Percentiles rank a stretch among this genome's conserved stretches.
phyloP scores from a whole-genome alignment of 2,797 vertebrate species.

The Dicrostonyx torquatus region DNA sequence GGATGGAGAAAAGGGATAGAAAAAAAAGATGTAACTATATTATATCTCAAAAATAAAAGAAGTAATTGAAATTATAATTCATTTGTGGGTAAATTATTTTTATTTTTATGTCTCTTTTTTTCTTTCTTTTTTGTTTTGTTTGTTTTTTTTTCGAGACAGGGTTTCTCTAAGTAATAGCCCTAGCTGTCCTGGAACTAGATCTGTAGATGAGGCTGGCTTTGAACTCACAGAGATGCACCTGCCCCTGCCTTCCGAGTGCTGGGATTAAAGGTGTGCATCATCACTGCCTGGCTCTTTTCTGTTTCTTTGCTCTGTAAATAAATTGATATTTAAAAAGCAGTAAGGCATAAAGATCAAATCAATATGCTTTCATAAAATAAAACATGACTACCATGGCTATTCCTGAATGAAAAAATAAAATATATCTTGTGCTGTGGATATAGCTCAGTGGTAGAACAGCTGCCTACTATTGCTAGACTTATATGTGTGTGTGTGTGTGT shows the following conservation, averaged over 20 bases:
- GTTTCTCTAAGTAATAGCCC: no score
- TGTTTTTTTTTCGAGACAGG: no score
- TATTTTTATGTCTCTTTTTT: conserved; percentile 60
- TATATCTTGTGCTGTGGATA: neutral
- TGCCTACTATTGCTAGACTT: neutral
- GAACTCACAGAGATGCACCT: no score
- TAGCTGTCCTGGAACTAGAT: no score
- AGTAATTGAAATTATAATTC: neutral
- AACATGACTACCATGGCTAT: neutral
- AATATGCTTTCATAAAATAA: neutral
- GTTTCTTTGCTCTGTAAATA: conserved; percentile 63
- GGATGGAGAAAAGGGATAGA: neutral
- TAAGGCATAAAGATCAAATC: neutral
- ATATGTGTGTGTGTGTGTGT: neutral
- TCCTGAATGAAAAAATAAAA: neutral
- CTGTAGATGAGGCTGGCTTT: no score
- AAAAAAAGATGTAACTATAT: neutral
- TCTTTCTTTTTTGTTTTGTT: conserved; percentile 22
- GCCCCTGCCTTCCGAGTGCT: no score
- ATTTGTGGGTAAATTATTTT: conserved; percentile 41
- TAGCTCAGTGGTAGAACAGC: neutral
- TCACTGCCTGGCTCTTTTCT: neutral
- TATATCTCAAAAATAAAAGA: neutral
- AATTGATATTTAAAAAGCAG: conserved; percentile 15
- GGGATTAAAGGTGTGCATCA: no score